Base-by-base conservation (phyloP, 2,113 vertebrate species). In the Tenrec ecaudatus region DNA sequence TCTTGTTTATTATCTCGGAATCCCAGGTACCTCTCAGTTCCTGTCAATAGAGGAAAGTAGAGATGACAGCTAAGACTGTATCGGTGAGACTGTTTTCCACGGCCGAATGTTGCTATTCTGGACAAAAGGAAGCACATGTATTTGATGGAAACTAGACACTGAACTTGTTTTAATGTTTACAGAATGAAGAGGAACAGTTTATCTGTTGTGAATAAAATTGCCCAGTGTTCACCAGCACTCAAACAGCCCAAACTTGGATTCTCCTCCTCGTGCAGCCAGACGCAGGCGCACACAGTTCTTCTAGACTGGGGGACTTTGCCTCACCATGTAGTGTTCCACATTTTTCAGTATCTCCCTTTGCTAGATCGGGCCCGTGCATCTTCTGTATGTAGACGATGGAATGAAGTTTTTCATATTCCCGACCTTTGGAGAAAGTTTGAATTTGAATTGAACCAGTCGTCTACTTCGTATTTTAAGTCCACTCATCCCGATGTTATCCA, bases 391-490 rank as follows among this genome's bases (percentile, higher is more conserved):
- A 98, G 98, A 58, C 95, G 97, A 85, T 99, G 99, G 99, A 99
- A 99, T 92, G 98, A 99, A 92, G 97, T 99, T 91, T 99, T 99
- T 97, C 99, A 99, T 97, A 98, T 98, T 68, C 99, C 99, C 3
- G 99, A 99, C 85, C 98, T 99, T 66, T 99, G 99, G 99, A 98
- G 98, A 95, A 98, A 98, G 88, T 99, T 99, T 97, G 99, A 99
- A 95, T 99, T 99, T 97, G 98, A 99, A 96, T 98, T 99, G 88
- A 99, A 98, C 96, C 98, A 99, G 96, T 98, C 99, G 64, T 98
- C 98, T 71, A 99, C 99, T 23, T 99, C 92, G 0, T 95, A 99
- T 93, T 98, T 99, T 95, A 98, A 98, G 93, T 99, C 98, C 68
- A 99, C 99, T 0, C 99, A 99, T 93, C 99, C 99, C 6, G 98